Evolutionary conservation across 2,888 invertebrate species (phyloP), one percentile per base, ranked within the genome.

Genomic region (Parthenolecanium corni): DNA sequence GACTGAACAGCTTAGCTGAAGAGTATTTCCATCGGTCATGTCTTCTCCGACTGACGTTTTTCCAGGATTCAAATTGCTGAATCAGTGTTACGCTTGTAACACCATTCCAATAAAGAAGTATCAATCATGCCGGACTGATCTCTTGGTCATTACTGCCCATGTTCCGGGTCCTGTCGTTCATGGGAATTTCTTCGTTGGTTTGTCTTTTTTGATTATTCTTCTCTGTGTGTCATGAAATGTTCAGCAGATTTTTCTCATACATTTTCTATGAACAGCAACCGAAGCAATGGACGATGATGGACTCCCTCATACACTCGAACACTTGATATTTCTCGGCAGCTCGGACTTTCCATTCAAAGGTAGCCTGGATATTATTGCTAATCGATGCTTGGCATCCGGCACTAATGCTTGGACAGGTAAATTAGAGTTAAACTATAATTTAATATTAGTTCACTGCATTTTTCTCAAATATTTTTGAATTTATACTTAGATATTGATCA

Each of bases 211-310:
- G 14, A 20, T 24, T 23, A 46, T 42, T 52, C 9, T 51, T 20
- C 51, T 51, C 5, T 20, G 5, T 21, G 21, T n/a, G n/a, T n/a
- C n/a, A n/a, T n/a, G n/a, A n/a, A 51, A 14, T 51, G 31, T 9
- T 31, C 31, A 44, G 2, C n/a, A 2, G 12, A 2, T 40, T 56
- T 21, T 16, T 38, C 11, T 24, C 42, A 42, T 42, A 40, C 14
- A 14, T 44, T 40, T 23, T 16, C 12, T 24, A 52, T 62, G 69
- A 74, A 53, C 71, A 92, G 92, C 88, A 9, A 94, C 94, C 4
- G 91, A 93, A 77, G 87, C 92, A 1, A 82, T 85, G 70, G 89
- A 90, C 72, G 89, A 93, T 74, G 92, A 93, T 76, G 94, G 94
- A 2, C 74, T 94, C 62, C 93, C 94, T 0, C 93, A 94, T 72